A percentile compares a stretch with the other conserved stretches of the same genome.
These are phyloP conservation scores for Illadopsis cleaveri DNA, from an alignment of 2,113 vertebrate species.

Conservation along the genomic window DNA sequence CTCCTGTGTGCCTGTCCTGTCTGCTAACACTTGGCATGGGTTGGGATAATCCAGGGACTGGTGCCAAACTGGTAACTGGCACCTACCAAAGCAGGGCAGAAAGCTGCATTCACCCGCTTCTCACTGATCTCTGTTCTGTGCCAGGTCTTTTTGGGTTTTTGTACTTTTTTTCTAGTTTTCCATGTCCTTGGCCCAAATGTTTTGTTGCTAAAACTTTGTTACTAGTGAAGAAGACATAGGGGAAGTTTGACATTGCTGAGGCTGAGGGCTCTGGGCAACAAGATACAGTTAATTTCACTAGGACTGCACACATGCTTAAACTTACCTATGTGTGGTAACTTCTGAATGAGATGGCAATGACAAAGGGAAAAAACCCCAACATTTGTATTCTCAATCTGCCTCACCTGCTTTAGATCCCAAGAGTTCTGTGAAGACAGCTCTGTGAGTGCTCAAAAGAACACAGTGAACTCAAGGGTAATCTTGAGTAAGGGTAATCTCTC, in stretches of 20 bases:
- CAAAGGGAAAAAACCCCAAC: neutral
- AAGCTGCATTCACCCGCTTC: neutral
- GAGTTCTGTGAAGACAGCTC: neutral
- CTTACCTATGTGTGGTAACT: neutral
- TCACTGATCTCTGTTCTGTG: neutral
- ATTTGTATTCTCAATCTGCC: neutral
- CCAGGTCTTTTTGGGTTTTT: neutral
- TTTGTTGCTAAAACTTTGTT: neutral
- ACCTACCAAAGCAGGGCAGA: neutral
- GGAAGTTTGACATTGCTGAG: neutral
- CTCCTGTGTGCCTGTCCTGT: neutral
- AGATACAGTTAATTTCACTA: neutral
- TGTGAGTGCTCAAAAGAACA: neutral
- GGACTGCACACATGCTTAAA: neutral
- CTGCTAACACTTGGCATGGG: neutral
- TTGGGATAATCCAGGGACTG: neutral
- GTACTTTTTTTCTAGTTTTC: neutral
- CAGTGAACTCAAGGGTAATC: neutral
- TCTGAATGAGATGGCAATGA: neutral
- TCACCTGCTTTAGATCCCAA: neutral
- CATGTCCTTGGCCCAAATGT: neutral
- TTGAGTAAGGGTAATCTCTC: neutral
- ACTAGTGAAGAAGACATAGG: neutral
- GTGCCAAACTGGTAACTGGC: neutral
- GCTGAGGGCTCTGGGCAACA: neutral